Conservation (phyloP, 92 coral and sea anemone genomes). For the Zoanthus gigantus region DNA sequence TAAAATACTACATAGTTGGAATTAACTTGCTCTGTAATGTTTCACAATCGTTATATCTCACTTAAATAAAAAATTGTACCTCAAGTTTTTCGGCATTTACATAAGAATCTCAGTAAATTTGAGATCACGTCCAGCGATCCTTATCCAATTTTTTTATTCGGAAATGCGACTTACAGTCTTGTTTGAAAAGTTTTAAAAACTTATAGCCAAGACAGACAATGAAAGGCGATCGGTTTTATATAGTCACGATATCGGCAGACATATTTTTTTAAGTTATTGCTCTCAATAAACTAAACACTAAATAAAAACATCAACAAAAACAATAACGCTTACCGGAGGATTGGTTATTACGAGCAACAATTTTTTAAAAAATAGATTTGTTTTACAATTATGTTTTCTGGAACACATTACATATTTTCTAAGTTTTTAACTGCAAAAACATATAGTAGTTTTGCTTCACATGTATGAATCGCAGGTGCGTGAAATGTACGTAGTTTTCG, state of each 20-base stretch:
- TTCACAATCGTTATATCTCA: not conserved
- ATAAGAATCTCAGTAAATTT: not conserved
- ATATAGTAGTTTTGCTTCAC: not conserved
- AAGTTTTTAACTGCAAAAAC: not conserved
- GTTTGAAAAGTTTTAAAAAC: not conserved
- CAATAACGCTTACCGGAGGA: not conserved
- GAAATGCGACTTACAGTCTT: not conserved
- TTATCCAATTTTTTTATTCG: not conserved
- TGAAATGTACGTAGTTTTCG: not conserved
- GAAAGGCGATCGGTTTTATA: not conserved
- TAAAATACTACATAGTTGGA: too few species aligned
- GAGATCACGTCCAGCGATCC: not conserved
- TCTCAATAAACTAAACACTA: too few species aligned
- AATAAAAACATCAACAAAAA: not conserved
- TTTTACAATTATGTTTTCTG: not conserved
- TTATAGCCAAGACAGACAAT: not conserved
- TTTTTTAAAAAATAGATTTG: not conserved
- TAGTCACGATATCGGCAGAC: not conserved
- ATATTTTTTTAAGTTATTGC: not conserved
- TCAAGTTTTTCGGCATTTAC: too few species aligned
- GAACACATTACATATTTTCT: not conserved
- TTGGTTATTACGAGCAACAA: not conserved
- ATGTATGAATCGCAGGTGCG: not conserved
- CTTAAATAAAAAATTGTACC: not conserved
- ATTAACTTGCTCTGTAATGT: too few species aligned